Percentiles rank a stretch among this genome's conserved stretches.
Evolutionary conservation across 2,888 invertebrate genomes (phyloP).

Genomic region (Hermodice carunculata): DNA sequence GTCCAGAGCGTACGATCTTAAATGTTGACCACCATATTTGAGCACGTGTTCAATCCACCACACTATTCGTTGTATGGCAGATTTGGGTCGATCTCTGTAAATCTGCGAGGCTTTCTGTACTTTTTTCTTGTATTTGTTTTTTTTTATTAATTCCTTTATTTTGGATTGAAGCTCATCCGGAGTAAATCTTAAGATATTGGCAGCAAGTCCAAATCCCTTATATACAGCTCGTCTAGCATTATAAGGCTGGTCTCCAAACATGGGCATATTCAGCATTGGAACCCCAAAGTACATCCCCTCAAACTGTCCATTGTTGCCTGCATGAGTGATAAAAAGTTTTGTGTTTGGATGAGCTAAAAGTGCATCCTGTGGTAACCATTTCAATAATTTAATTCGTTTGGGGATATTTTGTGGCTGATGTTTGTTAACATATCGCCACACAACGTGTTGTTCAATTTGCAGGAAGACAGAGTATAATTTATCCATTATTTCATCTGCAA

Average conservation of each 20-base stretch:
- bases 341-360: conserved; percentile 44
- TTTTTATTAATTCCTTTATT: conserved; percentile 33
- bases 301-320: conserved; percentile 47
- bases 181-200: conserved; percentile 15
- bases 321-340: conserved; percentile 50
- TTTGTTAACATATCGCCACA: conserved; percentile 1
- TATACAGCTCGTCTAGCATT: conserved; percentile 37
- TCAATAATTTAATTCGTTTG: conserved; percentile 6
- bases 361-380: conserved; percentile 40
- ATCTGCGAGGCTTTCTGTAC: conserved; percentile 38
- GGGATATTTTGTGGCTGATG: conserved; percentile 1
- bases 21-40: conserved; percentile 46
- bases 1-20: conserved; percentile 42
- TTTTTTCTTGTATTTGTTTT: conserved; percentile 30
- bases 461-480: neutral
- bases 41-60: conserved; percentile 53
- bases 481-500: neutral
- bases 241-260: conserved; percentile 41
- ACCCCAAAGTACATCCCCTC: conserved; percentile 51
- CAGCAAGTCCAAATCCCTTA: conserved; percentile 33
- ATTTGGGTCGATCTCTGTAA: conserved; percentile 26
- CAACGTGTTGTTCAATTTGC: neutral
- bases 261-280: conserved; percentile 48
- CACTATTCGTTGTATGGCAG: conserved; percentile 43
- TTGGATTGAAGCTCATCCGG: conserved; percentile 26